A percentile compares a stretch with the other conserved stretches of the same genome.
Conservation (phyloP, 2,113 vertebrate genomes). For the Bettongia penicillata region DNA sequence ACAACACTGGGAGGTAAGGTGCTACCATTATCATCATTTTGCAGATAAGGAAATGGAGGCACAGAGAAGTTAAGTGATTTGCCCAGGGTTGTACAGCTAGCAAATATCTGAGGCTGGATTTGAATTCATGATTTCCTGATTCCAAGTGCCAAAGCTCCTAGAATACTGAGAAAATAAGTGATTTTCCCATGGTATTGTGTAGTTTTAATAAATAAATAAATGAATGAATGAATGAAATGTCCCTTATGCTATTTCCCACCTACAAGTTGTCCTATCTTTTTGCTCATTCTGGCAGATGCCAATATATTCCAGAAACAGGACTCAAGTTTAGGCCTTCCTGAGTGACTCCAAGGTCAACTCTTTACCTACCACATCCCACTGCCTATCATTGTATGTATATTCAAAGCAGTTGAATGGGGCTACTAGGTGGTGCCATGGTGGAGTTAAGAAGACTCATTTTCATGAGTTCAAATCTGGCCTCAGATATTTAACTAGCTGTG, state of each 20-base stretch:
- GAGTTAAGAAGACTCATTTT: not conserved
- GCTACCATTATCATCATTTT: not conserved
- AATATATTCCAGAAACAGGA: not conserved
- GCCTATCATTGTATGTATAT: not conserved
- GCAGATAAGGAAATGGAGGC: not conserved
- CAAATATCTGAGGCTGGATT: not conserved
- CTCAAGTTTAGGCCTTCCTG: not conserved
- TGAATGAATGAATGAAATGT: fast-evolving
- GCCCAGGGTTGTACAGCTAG: not conserved
- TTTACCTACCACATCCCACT: not conserved
- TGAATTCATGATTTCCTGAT: not conserved
- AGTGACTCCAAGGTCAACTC: not conserved
- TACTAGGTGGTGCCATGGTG: not conserved
- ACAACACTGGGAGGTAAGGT: not conserved
- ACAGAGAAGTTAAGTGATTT: not conserved
- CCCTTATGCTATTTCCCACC: not conserved
- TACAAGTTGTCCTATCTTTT: not conserved
- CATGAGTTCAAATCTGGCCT: not conserved
- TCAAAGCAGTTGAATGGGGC: not conserved
- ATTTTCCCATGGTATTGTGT: not conserved
- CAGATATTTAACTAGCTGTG: not conserved
- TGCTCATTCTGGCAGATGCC: not conserved
- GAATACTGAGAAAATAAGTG: not conserved
- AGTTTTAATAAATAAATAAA: not conserved
- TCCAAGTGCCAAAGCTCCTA: not conserved